phyloP scores from a whole-genome alignment of 2,888 invertebrate species.

The Pyrocoelia pectoralis region DNA sequence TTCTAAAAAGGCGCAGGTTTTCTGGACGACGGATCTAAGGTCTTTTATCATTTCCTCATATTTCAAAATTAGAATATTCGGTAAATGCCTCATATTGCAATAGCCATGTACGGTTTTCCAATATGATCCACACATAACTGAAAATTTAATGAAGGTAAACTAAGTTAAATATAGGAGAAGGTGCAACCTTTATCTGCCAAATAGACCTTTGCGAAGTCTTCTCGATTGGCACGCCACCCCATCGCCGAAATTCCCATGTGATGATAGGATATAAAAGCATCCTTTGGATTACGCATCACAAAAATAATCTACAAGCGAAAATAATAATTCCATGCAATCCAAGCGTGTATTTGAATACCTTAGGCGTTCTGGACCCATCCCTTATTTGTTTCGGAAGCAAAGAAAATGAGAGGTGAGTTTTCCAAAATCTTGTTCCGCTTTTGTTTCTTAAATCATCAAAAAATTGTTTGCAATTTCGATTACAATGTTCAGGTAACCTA shows the following conservation, averaged over 20 bases:
- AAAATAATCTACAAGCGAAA: conserved; percentile 76
- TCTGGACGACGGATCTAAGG: conserved; percentile 12
- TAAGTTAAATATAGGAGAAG: no score
- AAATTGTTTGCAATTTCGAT: conserved; percentile 39
- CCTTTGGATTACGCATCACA: conserved; percentile 88
- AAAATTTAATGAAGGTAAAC: no score
- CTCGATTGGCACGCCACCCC: conserved; percentile 67
- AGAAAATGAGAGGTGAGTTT: conserved; percentile 70
- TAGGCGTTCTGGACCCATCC: conserved; percentile 55
- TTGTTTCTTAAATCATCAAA: conserved; percentile 41
- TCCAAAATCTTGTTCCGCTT: conserved; percentile 63
- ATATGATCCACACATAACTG: conserved; percentile 74
- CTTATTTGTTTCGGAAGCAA: conserved; percentile 64
- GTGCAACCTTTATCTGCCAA: conserved; percentile 65
- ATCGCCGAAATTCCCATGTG: conserved; percentile 76
- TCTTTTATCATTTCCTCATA: conserved; percentile 76
- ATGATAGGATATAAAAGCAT: conserved; percentile 88
- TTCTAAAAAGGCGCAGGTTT: conserved; percentile 44
- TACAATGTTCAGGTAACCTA: background rate
- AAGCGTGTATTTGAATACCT: conserved; percentile 40
- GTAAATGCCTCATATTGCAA: conserved; percentile 67
- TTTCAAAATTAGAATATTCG: conserved; percentile 73
- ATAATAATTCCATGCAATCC: background rate
- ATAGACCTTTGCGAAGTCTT: conserved; percentile 79
- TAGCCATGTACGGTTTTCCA: conserved; percentile 78